Evolutionary conservation across 1,140 invertebrate genomes (phyloP).

Genomic region (Goniozus legneri): DNA sequence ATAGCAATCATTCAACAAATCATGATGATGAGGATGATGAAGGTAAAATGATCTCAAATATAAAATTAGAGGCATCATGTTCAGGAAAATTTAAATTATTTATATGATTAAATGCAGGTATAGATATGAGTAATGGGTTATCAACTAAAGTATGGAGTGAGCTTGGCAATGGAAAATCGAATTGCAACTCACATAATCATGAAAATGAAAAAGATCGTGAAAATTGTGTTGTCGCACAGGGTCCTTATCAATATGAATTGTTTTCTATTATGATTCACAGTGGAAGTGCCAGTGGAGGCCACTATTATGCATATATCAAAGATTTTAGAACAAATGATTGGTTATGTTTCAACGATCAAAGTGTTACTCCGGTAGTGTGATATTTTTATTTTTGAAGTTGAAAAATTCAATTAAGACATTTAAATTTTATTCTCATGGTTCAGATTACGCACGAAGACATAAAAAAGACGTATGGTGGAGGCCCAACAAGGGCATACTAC

Average conservation of each 20-base stretch:
- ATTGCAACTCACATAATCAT: conserved; percentile 34
- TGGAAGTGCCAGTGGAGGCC: conserved; percentile 86
- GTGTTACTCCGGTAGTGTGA: conserved; percentile 59
- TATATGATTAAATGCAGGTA: conserved; percentile 42
- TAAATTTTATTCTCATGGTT: conserved; percentile 13
- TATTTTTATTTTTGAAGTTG: neutral
- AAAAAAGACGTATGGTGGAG: conserved; percentile 79
- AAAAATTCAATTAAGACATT: neutral
- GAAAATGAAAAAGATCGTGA: conserved; percentile 56
- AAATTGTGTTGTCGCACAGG: conserved; percentile 50
- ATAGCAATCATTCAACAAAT: conserved; percentile 37
- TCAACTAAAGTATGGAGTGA: conserved; percentile 16
- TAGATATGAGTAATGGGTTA: conserved; percentile 59
- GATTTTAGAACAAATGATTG: conserved; percentile 75
- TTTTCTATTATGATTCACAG: conserved; percentile 94
- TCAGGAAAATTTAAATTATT: neutral
- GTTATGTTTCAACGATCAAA: conserved; percentile 84
- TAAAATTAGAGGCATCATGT: neutral
- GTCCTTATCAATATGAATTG: conserved; percentile 81
- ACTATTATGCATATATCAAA: conserved; percentile 94
- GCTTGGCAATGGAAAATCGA: too few species aligned
- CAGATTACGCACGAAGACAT: conserved; percentile 82
- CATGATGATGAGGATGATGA: conserved; percentile 51
- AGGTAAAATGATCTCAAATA: conserved; percentile 25
- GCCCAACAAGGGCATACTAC: conserved; percentile 67